phyloP scores from a whole-genome alignment of 2,888 invertebrate species.

The Melinaea marsaeus region DNA sequence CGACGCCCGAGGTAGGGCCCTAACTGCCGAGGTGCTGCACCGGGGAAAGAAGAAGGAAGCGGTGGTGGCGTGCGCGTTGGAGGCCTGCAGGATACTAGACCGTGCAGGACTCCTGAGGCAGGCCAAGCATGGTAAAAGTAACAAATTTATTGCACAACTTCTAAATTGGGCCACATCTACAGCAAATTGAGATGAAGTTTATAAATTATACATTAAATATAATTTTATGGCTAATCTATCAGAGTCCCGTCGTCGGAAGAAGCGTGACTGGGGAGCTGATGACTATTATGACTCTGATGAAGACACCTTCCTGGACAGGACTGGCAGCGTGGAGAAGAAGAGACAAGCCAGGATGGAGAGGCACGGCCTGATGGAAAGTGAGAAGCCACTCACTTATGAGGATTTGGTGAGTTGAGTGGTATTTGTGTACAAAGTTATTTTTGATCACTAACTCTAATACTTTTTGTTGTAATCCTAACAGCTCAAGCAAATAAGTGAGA shows the following conservation, averaged over 20 bases:
- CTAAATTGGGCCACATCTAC: not conserved
- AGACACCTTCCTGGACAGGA: conserved; percentile 96
- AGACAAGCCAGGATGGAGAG: conserved; percentile 86
- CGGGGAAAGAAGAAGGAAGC: conserved; percentile 97
- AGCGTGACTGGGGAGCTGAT: conserved; percentile 89
- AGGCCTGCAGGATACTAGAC: conserved; percentile 95
- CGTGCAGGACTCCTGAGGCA: conserved; percentile 90
- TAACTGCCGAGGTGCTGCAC: conserved; percentile 90
- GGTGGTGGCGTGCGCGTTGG: conserved; percentile 93
- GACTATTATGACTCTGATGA: conserved; percentile 97
- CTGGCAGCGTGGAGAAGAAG: conserved; percentile 94
- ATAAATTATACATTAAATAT: too few relatives aligned
- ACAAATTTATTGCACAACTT: too few relatives aligned
- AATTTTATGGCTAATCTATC: conserved; percentile 9
- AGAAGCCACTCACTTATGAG: conserved; percentile 78
- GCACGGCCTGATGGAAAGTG: conserved; percentile 76
- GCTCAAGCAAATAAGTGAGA: conserved; percentile 80
- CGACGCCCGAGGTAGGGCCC: conserved; percentile 83
- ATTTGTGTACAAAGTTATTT: too few relatives aligned
- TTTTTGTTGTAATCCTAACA: conserved; percentile 40
- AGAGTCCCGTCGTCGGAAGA: conserved; percentile 90
- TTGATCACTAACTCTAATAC: too few relatives aligned
- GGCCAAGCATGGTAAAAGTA: conserved; percentile 86
- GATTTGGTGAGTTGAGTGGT: conserved; percentile 74
- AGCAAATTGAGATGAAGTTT: not conserved